Evolutionary conservation across 2,888 invertebrate genomes (phyloP).

Genomic region (Oscheius sp.): DNA sequence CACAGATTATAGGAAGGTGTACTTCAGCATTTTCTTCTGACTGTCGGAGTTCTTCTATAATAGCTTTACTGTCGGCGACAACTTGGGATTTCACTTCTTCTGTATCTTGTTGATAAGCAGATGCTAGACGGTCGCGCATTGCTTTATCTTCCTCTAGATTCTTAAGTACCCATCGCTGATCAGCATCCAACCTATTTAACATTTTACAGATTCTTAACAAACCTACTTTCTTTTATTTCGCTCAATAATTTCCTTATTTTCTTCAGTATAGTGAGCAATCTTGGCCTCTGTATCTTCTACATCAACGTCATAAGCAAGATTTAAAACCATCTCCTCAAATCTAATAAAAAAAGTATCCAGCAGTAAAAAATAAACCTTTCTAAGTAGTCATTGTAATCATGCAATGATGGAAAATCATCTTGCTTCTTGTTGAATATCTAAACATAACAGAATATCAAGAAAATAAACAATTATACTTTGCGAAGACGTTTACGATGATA

Average conservation of each 20-base stretch:
- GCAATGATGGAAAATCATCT: slow-evolving; percentile 86
- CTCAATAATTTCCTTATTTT: slow-evolving; percentile 66
- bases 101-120: slow-evolving; percentile 43
- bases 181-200: slow-evolving; percentile 74
- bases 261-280: slow-evolving; percentile 60
- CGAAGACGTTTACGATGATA: slow-evolving; percentile 90
- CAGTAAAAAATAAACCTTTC: slow-evolving; percentile 82
- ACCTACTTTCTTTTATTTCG: slow-evolving; percentile 63
- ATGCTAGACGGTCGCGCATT: slow-evolving; percentile 51
- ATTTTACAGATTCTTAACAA: no score
- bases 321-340: slow-evolving; percentile 61
- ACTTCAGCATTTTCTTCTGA: slow-evolving; percentile 88
- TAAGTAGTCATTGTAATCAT: slow-evolving; percentile 93
- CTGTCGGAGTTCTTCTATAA: slow-evolving; percentile 94
- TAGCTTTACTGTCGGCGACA: slow-evolving; percentile 78
- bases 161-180: slow-evolving; percentile 79
- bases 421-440: slow-evolving; percentile 90
- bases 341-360: slow-evolving; percentile 24
- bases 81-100: slow-evolving; percentile 47
- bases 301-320: slow-evolving; percentile 62
- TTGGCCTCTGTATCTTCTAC: slow-evolving; percentile 63
- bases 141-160: slow-evolving; percentile 74
- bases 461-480: slow-evolving; percentile 57
- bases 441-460: slow-evolving; percentile 17
- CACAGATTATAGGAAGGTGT: neutral